Conservation (phyloP, 2,797 vertebrate genomes). For the Natrix natrix region DNA sequence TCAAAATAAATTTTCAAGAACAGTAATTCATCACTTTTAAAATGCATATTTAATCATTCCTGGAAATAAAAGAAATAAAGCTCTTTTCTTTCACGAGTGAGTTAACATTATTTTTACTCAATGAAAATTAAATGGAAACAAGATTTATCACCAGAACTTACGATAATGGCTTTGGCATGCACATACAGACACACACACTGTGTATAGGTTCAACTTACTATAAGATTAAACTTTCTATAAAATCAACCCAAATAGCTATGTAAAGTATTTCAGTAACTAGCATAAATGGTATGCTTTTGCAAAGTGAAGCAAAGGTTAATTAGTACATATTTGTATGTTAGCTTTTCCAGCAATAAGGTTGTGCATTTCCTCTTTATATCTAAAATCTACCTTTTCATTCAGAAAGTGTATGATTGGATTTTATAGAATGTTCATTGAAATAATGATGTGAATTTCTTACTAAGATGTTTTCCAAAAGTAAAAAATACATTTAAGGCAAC, state of each 20-base stretch:
- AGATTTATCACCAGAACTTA: neutral
- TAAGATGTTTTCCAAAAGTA: neutral
- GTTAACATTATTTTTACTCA: neutral
- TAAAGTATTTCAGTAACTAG: neutral
- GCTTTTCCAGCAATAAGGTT: neutral
- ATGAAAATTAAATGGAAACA: neutral
- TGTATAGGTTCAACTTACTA: neutral
- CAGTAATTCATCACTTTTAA: constrained; percentile 21
- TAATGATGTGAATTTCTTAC: neutral
- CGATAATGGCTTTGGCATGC: constrained; percentile 16
- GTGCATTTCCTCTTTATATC: neutral
- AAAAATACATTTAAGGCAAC: neutral
- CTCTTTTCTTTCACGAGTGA: neutral
- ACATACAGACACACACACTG: neutral
- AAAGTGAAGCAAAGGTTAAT: neutral
- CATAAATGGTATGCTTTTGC: neutral
- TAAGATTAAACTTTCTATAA: constrained; percentile 1
- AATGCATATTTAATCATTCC: neutral
- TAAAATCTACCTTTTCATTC: neutral
- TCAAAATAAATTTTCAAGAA: neutral
- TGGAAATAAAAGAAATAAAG: constrained; percentile 9
- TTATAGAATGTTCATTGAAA: neutral
- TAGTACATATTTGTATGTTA: neutral
- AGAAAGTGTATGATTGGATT: neutral
- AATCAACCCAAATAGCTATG: neutral